Evolutionary conservation across 2,113 vertebrate species (phyloP), one percentile per base, ranked within the genome.

Genomic region (Nymphicus hollandicus): DNA sequence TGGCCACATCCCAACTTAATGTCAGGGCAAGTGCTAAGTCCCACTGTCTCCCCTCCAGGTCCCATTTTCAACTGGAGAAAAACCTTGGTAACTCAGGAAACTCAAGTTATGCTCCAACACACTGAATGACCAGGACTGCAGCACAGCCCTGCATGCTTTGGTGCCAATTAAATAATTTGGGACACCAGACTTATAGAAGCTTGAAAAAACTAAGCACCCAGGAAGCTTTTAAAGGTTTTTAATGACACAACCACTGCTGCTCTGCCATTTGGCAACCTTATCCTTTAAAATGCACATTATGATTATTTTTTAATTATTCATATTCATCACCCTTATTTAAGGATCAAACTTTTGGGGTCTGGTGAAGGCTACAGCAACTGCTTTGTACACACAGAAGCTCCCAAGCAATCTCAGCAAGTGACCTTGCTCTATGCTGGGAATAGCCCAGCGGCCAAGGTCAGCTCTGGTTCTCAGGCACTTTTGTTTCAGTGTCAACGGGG

Each of bases 391-490:
- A 37, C 15, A 81, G 39, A 68, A 73, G 37, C 47, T 91, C 70
- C 52, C 33, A 81, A 64, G 52, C 23, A 63, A 64, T 23, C 46
- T 41, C 50, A 66, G 31, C 17, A 47, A 65, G 53, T 39, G 66
- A 18, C 44, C 49, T 41, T 72, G 65, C 13, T 35, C 85, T 35
- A 2, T 63, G 47, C 69, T 1, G 0, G 41, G 46, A 74, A 53
- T 6, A 80, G 24, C 39, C 27, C 1, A 0, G 44, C 0, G 1
- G 64, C 43, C 4, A 6, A 77, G 66, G 17, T 27, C 1, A 4
- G 71, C 60, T 82, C 53, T 71, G 46, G 11, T 28, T 94, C 87
- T 91, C 55, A 52, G 43, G 39, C 31, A 50, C 69, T 79, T 86
- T 8, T 66, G 60, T 69, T 86, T 81, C 77, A 1, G 0, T 10